Percentiles rank a stretch among this genome's conserved stretches.
These are phyloP conservation scores for Mesoligia furuncula DNA, from an alignment of 2,888 invertebrate genomes.

Conservation along the genomic window DNA sequence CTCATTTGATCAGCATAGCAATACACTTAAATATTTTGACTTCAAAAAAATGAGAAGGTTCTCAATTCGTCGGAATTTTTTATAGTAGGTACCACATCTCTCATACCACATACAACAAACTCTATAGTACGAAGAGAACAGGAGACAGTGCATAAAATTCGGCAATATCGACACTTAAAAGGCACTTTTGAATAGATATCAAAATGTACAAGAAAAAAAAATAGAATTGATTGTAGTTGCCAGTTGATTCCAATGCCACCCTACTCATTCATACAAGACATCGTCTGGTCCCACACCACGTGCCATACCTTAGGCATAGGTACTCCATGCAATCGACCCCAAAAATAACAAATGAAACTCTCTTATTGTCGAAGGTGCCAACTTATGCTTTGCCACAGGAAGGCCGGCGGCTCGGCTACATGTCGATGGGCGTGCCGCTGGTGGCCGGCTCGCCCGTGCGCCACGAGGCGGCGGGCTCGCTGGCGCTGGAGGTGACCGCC, in stretches of 20 bases:
- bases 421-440: slow-evolving; percentile 99
- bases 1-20: too few species aligned
- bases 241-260: not conserved
- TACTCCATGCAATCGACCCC: not conserved
- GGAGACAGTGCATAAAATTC: not conserved
- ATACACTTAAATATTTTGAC: not conserved
- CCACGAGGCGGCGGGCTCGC: slow-evolving; percentile 96
- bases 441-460: slow-evolving; percentile 98
- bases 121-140: not conserved
- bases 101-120: not conserved
- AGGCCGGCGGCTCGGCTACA: slow-evolving; percentile 98
- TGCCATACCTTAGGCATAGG: not conserved
- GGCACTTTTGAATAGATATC: not conserved
- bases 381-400: slow-evolving; percentile 91
- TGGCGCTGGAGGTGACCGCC: slow-evolving; percentile 96
- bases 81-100: not conserved
- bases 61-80: too few species aligned
- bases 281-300: not conserved
- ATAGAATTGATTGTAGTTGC: not conserved
- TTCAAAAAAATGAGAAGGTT: too few species aligned
- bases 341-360: slow-evolving; percentile 44
- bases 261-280: not conserved
- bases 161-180: not conserved
- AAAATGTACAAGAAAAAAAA: not conserved
- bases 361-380: slow-evolving; percentile 64